Percentiles rank a stretch among this genome's conserved stretches.
phyloP scores from a whole-genome alignment of 2,797 vertebrate species.

The Dendrocincla fuliginosa region DNA sequence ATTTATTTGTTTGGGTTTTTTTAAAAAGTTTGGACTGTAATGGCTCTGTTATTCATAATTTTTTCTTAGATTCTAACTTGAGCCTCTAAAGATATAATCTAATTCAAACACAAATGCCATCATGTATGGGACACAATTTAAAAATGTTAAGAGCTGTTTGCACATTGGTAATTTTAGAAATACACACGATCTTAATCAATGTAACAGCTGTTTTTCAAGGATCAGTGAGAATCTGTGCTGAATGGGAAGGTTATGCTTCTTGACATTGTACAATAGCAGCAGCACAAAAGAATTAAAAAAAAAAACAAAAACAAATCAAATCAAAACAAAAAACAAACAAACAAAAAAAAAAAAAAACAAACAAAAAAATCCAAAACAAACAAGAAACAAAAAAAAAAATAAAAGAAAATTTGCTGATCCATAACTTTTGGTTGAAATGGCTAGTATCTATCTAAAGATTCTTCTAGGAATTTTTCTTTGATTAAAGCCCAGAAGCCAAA shows the following conservation, averaged over 20 bases:
- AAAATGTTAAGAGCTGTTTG: background rate
- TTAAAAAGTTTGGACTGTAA: background rate
- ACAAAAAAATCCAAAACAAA: too few relatives aligned
- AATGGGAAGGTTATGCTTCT: background rate
- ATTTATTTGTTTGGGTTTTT: background rate
- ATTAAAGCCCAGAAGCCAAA: background rate
- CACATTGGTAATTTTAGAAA: background rate
- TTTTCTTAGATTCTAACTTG: background rate
- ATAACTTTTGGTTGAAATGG: background rate
- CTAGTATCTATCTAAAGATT: background rate
- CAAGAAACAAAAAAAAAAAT: too few relatives aligned
- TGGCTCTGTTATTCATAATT: background rate
- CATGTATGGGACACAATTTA: background rate
- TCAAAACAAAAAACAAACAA: background rate
- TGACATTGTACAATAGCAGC: background rate
- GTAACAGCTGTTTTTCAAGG: background rate
- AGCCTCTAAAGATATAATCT: background rate
- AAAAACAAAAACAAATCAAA: rapidly evolving
- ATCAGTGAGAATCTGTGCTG: background rate
- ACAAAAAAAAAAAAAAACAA: rapidly evolving
- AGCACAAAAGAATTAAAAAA: background rate
- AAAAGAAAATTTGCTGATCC: background rate
- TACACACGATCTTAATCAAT: background rate
- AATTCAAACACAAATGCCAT: background rate
- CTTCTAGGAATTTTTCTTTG: background rate